phyloP scores from a whole-genome alignment of 2,888 invertebrate species.

The Trichopria drosophilae region DNA sequence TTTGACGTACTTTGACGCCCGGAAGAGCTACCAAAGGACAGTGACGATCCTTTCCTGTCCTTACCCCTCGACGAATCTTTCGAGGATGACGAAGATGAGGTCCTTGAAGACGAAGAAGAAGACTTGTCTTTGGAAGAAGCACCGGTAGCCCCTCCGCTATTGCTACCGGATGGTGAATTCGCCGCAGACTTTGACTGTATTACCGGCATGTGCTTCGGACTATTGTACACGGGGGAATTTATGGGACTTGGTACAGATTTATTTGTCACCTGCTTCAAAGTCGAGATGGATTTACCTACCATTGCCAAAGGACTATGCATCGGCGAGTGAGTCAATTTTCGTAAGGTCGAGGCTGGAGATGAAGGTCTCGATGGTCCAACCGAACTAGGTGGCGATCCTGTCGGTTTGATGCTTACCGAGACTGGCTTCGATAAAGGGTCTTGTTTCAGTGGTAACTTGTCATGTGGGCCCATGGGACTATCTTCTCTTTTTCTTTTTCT shows the following conservation, averaged over 20 bases:
- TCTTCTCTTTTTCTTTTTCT: slow-evolving; percentile 77
- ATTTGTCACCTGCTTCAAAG: too few species aligned
- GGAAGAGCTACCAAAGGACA: slow-evolving; percentile 59
- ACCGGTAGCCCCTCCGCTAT: slow-evolving; percentile 31
- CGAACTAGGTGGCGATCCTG: slow-evolving; percentile 65
- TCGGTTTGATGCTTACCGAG: slow-evolving; percentile 74
- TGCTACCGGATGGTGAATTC: slow-evolving; percentile 58
- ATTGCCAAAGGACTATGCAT: slow-evolving; percentile 65
- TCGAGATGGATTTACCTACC: slow-evolving; percentile 65
- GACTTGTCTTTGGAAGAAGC: slow-evolving; percentile 43
- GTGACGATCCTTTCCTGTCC: slow-evolving; percentile 53
- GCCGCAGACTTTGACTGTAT: slow-evolving; percentile 84
- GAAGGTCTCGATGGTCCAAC: slow-evolving; percentile 30
- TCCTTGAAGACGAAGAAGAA: slow-evolving; percentile 32
- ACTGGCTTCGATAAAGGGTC: slow-evolving; percentile 73
- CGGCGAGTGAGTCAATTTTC: too few species aligned
- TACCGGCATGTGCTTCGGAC: slow-evolving; percentile 73
- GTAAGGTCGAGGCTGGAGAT: slow-evolving; percentile 69
- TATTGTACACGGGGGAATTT: slow-evolving; percentile 75
- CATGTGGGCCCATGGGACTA: slow-evolving; percentile 77
- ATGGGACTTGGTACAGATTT: slow-evolving; percentile 69
- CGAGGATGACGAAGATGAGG: slow-evolving; percentile 28
- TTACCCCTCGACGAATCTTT: slow-evolving; percentile 47
- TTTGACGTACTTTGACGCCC: slow-evolving; percentile 69
- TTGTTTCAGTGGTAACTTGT: slow-evolving; percentile 76